A percentile compares a stretch with the other conserved stretches of the same genome.
These are phyloP conservation scores for Larimichthys polyactis DNA, from an alignment of 2,113 vertebrate genomes.

Conservation along the genomic window DNA sequence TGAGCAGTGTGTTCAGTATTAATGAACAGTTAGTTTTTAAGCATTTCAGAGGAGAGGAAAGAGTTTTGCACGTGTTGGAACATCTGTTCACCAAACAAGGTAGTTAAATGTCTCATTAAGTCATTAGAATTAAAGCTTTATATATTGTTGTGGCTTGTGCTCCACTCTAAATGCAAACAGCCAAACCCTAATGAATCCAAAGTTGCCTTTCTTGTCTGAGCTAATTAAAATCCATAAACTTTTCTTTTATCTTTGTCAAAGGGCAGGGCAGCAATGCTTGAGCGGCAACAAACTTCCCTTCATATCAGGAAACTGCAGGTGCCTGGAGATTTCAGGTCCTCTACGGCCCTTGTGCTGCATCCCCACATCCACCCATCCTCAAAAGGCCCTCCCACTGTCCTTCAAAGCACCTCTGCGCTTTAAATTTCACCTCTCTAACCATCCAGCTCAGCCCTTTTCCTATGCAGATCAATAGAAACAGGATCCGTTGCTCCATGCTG, in stretches of 20 bases:
- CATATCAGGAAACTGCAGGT: slow-evolving; percentile 35
- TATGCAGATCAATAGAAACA: slow-evolving; percentile 84
- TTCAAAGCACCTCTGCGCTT: slow-evolving; percentile 82
- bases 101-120: background rate
- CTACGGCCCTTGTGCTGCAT: slow-evolving; percentile 4
- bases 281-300: slow-evolving; percentile 43
- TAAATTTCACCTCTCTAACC: slow-evolving; percentile 82
- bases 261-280: background rate
- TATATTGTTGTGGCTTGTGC: background rate
- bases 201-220: background rate
- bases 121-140: background rate
- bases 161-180: slow-evolving; percentile 5
- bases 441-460: slow-evolving; percentile 83
- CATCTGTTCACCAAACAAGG: slow-evolving; percentile 19
- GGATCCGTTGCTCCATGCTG: slow-evolving; percentile 74
- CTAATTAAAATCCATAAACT: slow-evolving; percentile 6
- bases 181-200: slow-evolving; percentile 5
- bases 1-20: background rate
- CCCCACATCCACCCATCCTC: slow-evolving; percentile 55
- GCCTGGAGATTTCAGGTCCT: slow-evolving; percentile 6
- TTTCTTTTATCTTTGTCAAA: slow-evolving; percentile 21
- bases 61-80: background rate
- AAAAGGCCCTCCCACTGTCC: slow-evolving; percentile 70
- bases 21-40: background rate
- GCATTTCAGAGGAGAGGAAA: too few relatives aligned